These are phyloP conservation scores for Chelonus formosanus DNA, from an alignment of 2,888 invertebrate species.

Conservation along the genomic window DNA sequence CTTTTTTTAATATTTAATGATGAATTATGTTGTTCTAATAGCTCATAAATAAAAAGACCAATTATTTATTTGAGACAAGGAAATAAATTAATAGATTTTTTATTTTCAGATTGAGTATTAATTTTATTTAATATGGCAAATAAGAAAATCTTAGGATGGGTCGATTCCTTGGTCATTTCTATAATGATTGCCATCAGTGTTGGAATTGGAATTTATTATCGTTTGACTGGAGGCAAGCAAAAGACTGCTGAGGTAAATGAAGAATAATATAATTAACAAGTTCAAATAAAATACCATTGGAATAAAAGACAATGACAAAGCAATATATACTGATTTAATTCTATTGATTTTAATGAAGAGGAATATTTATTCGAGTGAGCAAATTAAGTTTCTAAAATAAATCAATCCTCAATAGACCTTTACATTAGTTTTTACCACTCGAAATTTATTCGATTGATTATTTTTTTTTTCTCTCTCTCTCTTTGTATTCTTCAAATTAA, in stretches of 20 bases:
- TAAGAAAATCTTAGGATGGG: conserved; percentile 68
- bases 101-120: no score
- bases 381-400: not conserved
- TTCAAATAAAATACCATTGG: not conserved
- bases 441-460: no score
- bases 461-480: not conserved
- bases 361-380: not conserved
- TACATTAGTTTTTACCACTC: no score
- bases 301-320: no score
- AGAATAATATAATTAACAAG: not conserved
- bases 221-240: conserved; percentile 85
- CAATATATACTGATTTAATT: not conserved
- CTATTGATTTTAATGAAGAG: no score
- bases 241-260: conserved; percentile 77
- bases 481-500: not conserved
- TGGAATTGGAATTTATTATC: conserved; percentile 83
- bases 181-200: conserved; percentile 77
- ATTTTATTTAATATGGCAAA: no score
- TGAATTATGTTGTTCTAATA: no score
- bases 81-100: no score
- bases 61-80: no score
- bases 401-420: no score
- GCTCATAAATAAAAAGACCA: no score
- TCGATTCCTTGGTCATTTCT: conserved; percentile 81
- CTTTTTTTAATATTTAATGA: no score